These are phyloP conservation scores for Conops quadrifasciatus DNA, from an alignment of 2,888 invertebrate species.

Conservation along the genomic window DNA sequence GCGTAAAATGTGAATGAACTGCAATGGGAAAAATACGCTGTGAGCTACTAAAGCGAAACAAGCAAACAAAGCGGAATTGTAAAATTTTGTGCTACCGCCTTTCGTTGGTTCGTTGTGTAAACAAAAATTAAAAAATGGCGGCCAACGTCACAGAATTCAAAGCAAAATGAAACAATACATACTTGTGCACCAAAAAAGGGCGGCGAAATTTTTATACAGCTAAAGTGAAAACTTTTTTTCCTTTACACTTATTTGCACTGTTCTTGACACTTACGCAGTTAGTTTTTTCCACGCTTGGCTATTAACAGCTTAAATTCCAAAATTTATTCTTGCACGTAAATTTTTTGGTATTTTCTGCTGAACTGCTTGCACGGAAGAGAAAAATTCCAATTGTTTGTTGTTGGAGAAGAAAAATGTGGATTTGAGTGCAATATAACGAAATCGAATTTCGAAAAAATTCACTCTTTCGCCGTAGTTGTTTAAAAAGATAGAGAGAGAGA, in stretches of 20 bases:
- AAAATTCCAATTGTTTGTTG: constrained; percentile 29
- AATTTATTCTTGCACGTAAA: constrained; percentile 44
- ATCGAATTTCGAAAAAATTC: constrained; percentile 1
- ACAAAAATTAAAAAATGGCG: constrained; percentile 42
- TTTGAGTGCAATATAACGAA: constrained; percentile 1
- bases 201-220: constrained; percentile 40
- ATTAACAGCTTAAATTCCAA: constrained; percentile 46
- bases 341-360: constrained; percentile 37
- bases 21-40: constrained; percentile 37
- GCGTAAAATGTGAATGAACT: constrained; percentile 48
- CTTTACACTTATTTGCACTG: neutral
- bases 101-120: constrained; percentile 37
- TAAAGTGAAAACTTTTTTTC: constrained; percentile 7
- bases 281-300: constrained; percentile 24
- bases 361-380: constrained; percentile 40
- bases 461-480: too few relatives aligned
- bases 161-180: constrained; percentile 25
- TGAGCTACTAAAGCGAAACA: constrained; percentile 28
- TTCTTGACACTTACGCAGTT: constrained; percentile 36
- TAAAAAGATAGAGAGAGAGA: neutral
- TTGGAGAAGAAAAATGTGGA: constrained; percentile 32
- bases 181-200: constrained; percentile 40
- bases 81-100: constrained; percentile 14
- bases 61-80: constrained; percentile 36
- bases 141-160: constrained; percentile 29